Evolutionary conservation across 2,113 vertebrate species (phyloP), one percentile per base, ranked within the genome.

Genomic region (Daphoenositta chrysoptera): DNA sequence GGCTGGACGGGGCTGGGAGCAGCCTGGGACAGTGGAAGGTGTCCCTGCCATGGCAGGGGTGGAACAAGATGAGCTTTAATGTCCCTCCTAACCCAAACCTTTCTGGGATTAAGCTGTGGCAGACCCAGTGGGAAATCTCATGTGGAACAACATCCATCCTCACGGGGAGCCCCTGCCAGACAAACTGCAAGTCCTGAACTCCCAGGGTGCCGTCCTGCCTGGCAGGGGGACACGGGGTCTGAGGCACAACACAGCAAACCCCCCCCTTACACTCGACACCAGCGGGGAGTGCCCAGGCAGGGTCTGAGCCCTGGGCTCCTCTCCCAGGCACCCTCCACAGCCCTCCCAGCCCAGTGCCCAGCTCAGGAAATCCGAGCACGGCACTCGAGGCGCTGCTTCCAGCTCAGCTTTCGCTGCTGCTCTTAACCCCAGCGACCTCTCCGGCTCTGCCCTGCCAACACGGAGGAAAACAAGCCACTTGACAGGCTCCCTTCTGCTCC

Each of bases 391-490:
- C 23, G 4, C 56, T 2, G 31, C 81, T 82, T 30, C 40, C 6
- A 82, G 89, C 93, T 70, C 3, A 18, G 89, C 69, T 78, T 37
- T 84, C 5, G 1, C 83, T 56, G 83, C 87, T 79, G 89, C 89
- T 96, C 84, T 95, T 94, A 94, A 94, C 96, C 95, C n/a, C 1
- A 44, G 70, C 0, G n/a, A 93, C 96, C 90, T 69, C 20, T 71
- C 87, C 6, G 0, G 78, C 95, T 94, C 88, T 95, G 88, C 66
- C 90, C 96, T 94, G 96, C 92, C 96, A 95, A 23, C 94, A 69
- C 40, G 0, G 48, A 94, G 78, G 27, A 87, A 94, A 97, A 97
- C 94, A 95, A 95, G 89, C 30, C 90, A 83, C 88, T 89, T 92
- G 86, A 93, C 83, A 51, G 92, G 66, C 85, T 96, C 84, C 84